A percentile compares a stretch with the other conserved stretches of the same genome.
Evolutionary conservation across 2,113 vertebrate genomes (phyloP).

Genomic region (Heloderma charlesbogerti): DNA sequence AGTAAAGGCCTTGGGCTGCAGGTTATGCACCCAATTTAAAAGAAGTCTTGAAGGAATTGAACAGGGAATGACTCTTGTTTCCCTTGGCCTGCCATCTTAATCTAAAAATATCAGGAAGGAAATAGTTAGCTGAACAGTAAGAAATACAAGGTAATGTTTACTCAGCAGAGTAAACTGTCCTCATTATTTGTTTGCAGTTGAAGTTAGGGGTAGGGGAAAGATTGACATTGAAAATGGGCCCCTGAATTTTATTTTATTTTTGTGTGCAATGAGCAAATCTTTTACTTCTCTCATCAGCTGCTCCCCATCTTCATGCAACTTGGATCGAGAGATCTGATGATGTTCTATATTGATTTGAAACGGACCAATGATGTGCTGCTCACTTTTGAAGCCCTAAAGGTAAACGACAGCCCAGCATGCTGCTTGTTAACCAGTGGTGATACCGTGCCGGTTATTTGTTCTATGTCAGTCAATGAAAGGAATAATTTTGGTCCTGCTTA

Average conservation of each 20-base stretch:
- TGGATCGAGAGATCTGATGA: constrained; percentile 94
- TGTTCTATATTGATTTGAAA: constrained; percentile 98
- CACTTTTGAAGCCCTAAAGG: constrained; percentile 98
- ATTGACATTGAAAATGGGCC: not conserved
- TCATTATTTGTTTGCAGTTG: not conserved
- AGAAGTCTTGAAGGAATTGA: not conserved
- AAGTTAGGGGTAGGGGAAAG: constrained; percentile 41
- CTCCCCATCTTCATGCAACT: constrained; percentile 98
- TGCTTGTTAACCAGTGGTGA: not conserved
- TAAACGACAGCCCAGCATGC: constrained; percentile 59
- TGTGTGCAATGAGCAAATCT: not conserved
- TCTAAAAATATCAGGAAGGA: not conserved
- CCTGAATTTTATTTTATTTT: not conserved
- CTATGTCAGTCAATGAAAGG: fast-evolving
- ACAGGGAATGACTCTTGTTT: not conserved
- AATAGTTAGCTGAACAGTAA: not conserved
- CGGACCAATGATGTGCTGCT: constrained; percentile 96
- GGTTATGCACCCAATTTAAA: not conserved
- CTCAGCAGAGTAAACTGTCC: not conserved
- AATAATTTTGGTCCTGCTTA: not conserved
- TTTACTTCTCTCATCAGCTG: constrained; percentile 77
- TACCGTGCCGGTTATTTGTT: not conserved
- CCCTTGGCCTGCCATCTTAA: not conserved
- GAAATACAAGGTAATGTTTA: not conserved
- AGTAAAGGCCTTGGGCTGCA: too few species aligned